A percentile compares a stretch with the other conserved stretches of the same genome.
These are phyloP conservation scores for Antennarius striatus DNA, from an alignment of 2,113 vertebrate genomes.

Conservation along the genomic window DNA sequence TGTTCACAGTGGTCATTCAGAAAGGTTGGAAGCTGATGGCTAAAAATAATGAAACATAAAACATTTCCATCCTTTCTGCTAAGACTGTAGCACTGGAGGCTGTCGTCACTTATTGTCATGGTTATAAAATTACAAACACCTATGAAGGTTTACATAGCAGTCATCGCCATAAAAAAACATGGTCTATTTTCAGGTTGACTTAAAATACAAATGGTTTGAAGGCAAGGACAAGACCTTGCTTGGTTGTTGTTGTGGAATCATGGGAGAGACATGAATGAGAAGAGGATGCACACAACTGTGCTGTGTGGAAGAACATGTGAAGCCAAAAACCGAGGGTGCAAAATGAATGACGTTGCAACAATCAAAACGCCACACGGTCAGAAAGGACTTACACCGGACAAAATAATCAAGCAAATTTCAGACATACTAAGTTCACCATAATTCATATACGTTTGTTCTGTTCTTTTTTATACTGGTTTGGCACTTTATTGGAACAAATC, in stretches of 20 bases:
- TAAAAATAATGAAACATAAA: conserved; percentile 48
- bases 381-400: conserved; percentile 78
- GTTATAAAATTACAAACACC: conserved; percentile 99
- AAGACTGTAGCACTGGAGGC: conserved; percentile 77
- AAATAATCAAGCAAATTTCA: conserved; percentile 82
- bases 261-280: conserved; percentile 74
- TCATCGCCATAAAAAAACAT: conserved; percentile 91
- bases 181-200: conserved; percentile 80
- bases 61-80: conserved; percentile 63
- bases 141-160: conserved; percentile 90
- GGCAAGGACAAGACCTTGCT: conserved; percentile 67
- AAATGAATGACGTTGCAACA: conserved; percentile 72
- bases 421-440: conserved; percentile 81
- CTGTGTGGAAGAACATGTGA: conserved; percentile 69
- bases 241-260: conserved; percentile 70
- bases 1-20: conserved; percentile 99
- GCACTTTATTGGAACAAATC: conserved; percentile 97
- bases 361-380: conserved; percentile 75
- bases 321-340: conserved; percentile 63
- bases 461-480: conserved; percentile 85
- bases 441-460: conserved; percentile 74
- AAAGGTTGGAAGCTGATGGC: conserved; percentile 85
- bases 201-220: conserved; percentile 81
- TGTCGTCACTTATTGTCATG: conserved; percentile 77
- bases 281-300: conserved; percentile 76